Evolutionary conservation across 2,888 invertebrate species (phyloP), one percentile per base, ranked within the genome.

Genomic region (Himalopsyche kuldschensis): DNA sequence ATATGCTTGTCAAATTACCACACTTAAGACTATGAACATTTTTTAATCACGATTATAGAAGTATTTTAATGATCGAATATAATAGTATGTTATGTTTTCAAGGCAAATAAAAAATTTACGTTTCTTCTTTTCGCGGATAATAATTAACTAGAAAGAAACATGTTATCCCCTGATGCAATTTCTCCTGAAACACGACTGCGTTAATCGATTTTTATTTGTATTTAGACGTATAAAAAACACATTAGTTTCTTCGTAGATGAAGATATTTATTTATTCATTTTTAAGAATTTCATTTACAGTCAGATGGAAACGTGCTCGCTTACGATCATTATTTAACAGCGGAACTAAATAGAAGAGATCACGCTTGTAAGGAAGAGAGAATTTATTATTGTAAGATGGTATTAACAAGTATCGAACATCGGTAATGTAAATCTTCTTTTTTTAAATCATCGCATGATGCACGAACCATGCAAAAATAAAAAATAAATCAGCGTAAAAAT

Each of bases 271-370:
- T 69, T 41, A 15, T 41, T 41, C 4, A 41, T 41, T 41, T 41
- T 69, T 15, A 69, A 27, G 69, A 69, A 69, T 69, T 69, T 69
- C 69, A 30, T 69, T 69, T 69, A 69, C 30, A 30, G 69, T 69
- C 20, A 69, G 69, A 69, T 69, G 69, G 27, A 69, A 69, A 30
- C 69, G 69, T 69, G 69, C 5, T 69, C 30, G 69, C 30, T 69
- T 8, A 69, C 27, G 27, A 69, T 69, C 24, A 82, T 24, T 82
- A 75, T 30, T 87, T 8, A 84, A 55, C 35, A 76, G 76, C 76
- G 76, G 76, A 76, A 76, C 76, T 76, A 76, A 76, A 32, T 35
- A 76, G 17, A 76, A 35, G 41, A 76, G 76, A 76, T 35, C 41
- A 76, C 31, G 41, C n/a, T 24, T 32, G 35, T 76, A 24, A 76